These are phyloP conservation scores for Bimastos eiseni DNA, from an alignment of 2,888 invertebrate species.

Conservation along the genomic window DNA sequence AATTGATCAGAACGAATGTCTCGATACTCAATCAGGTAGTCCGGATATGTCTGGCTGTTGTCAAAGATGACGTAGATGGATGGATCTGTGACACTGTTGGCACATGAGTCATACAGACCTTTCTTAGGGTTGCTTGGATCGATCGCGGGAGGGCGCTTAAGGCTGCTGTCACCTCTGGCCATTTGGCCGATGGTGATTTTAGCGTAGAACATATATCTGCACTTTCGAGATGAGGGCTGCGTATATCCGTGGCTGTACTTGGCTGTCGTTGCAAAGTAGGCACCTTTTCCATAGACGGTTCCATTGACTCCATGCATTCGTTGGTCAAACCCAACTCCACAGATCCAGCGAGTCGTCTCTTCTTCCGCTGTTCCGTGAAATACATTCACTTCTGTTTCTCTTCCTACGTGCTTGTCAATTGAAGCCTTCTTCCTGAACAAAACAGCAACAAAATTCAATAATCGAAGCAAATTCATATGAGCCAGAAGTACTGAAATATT, in stretches of 20 bases:
- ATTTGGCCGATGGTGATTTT: conserved; percentile 49
- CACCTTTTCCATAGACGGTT: conserved; percentile 50
- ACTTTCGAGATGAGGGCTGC: not conserved
- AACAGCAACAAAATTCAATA: no score
- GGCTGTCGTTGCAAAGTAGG: conserved; percentile 50
- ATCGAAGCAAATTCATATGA: no score
- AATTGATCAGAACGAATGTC: not conserved
- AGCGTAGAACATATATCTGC: conserved; percentile 46
- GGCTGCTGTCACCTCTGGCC: conserved; percentile 42
- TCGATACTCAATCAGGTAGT: conserved; percentile 46
- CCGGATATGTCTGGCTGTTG: conserved; percentile 50
- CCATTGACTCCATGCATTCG: conserved; percentile 49
- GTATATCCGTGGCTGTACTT: conserved; percentile 41
- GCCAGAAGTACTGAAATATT: no score
- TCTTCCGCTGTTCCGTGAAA: conserved; percentile 50
- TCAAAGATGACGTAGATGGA: conserved; percentile 50
- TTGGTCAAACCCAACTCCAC: conserved; percentile 53
- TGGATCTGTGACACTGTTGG: conserved; percentile 46
- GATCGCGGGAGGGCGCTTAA: conserved; percentile 47
- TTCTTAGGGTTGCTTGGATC: conserved; percentile 47
- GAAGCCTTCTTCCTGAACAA: conserved; percentile 16
- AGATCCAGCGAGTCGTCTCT: conserved; percentile 41
- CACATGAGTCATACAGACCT: conserved; percentile 53
- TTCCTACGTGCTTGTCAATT: not conserved
- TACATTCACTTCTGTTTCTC: conserved; percentile 33